These are phyloP conservation scores for Erebia epiphron DNA, from an alignment of 2,888 invertebrate genomes.

Conservation along the genomic window DNA sequence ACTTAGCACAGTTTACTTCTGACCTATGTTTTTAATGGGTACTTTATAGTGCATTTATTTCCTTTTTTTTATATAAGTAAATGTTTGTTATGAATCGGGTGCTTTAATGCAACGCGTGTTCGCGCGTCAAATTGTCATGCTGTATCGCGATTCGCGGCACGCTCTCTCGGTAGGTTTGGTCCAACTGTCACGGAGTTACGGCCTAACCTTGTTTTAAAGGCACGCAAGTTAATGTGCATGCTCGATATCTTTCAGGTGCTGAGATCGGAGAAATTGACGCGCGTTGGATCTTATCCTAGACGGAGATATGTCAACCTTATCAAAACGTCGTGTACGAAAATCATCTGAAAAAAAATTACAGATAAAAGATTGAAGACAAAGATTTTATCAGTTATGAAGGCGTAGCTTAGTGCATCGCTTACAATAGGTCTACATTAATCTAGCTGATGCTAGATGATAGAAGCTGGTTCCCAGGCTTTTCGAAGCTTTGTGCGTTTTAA, in stretches of 20 bases:
- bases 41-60: constrained; percentile 43
- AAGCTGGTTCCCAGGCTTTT: too few relatives aligned
- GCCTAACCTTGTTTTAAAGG: constrained; percentile 70
- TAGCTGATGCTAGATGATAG: too few relatives aligned
- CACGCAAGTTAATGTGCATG: constrained; percentile 56
- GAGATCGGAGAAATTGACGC: constrained; percentile 60
- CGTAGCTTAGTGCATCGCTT: neutral
- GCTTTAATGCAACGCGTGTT: constrained; percentile 45
- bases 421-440: neutral
- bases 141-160: constrained; percentile 50
- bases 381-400: neutral
- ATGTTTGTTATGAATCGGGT: constrained; percentile 7
- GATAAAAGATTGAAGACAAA: neutral
- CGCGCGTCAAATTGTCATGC: constrained; percentile 64
- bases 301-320: constrained; percentile 28
- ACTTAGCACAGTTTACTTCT: constrained; percentile 49
- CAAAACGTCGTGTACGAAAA: neutral
- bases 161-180: constrained; percentile 62
- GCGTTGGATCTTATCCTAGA: constrained; percentile 43
- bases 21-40: constrained; percentile 56
- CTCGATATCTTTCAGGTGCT: constrained; percentile 41
- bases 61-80: constrained; percentile 10
- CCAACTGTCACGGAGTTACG: constrained; percentile 69
- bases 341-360: neutral
- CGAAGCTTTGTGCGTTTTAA: too few relatives aligned